phyloP scores from a whole-genome alignment of 2,113 vertebrate species.

The Ammodytes marinus region DNA sequence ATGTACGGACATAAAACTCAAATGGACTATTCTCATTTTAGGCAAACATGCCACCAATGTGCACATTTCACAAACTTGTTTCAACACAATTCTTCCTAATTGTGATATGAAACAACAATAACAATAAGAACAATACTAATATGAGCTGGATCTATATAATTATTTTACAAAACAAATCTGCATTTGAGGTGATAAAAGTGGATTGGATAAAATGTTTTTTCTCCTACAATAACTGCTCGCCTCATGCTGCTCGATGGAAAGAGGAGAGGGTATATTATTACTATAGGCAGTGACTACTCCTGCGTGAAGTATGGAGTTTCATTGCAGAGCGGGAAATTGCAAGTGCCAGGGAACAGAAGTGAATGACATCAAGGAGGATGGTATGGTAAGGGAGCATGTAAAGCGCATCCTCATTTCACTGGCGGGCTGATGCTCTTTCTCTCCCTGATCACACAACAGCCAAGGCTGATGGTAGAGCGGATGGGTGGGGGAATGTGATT shows the following conservation, averaged over 20 bases:
- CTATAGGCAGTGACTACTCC: constrained; percentile 50
- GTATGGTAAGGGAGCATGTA: constrained; percentile 74
- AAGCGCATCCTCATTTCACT: constrained; percentile 77
- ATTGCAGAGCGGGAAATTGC: constrained; percentile 74
- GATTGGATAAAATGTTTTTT: constrained; percentile 41
- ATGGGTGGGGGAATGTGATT: constrained; percentile 77
- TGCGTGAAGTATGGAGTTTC: constrained; percentile 68
- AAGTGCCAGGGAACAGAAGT: constrained; percentile 71
- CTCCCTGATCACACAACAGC: constrained; percentile 76
- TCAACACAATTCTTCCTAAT: constrained; percentile 9
- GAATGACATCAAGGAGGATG: constrained; percentile 74
- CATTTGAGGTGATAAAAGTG: not conserved
- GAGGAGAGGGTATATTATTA: constrained; percentile 51
- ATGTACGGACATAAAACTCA: not conserved
- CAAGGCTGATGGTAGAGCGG: constrained; percentile 70
- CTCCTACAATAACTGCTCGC: constrained; percentile 43
- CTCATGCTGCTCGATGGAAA: constrained; percentile 41
- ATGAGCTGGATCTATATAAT: not conserved
- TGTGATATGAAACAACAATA: not conserved
- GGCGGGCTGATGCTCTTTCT: constrained; percentile 61
- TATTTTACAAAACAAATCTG: constrained; percentile 7
- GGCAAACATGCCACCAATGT: not conserved
- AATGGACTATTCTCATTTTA: constrained; percentile 24
- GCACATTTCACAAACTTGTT: constrained; percentile 15
- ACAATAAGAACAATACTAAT: constrained; percentile 3